Evolutionary conservation across 92 coral and sea anemone species (phyloP).

Genomic region (Porites cylindrica): DNA sequence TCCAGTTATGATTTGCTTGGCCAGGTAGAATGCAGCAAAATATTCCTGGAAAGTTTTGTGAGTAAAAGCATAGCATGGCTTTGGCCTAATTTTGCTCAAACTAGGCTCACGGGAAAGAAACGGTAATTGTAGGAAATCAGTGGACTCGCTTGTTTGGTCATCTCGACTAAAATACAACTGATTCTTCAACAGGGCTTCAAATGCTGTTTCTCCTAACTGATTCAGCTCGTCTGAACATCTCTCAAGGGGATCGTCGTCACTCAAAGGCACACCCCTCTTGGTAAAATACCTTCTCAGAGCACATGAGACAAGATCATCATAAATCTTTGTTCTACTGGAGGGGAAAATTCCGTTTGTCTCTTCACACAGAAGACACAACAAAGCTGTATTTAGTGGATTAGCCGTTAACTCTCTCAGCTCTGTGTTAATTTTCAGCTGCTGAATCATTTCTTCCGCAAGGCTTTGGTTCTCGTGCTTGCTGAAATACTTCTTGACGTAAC

Average conservation of each 20-base stretch:
- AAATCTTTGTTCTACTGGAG: slow-evolving; percentile 6
- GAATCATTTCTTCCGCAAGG: neutral
- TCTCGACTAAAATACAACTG: slow-evolving; percentile 30
- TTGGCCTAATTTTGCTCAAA: slow-evolving; percentile 11
- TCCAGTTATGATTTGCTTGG: neutral
- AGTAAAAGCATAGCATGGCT: slow-evolving; percentile 20
- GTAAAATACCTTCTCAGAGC: slow-evolving; percentile 3
- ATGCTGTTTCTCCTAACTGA: slow-evolving; percentile 20
- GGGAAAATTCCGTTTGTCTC: slow-evolving; percentile 11
- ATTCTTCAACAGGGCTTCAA: neutral
- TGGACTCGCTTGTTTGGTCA: neutral
- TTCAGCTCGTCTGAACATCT: slow-evolving; percentile 1
- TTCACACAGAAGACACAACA: slow-evolving; percentile 17
- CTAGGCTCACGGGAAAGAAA: slow-evolving; percentile 38
- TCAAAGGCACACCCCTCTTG: neutral
- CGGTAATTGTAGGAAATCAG: neutral
- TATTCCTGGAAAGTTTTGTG: slow-evolving; percentile 52
- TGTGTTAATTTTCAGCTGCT: neutral
- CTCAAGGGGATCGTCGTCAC: slow-evolving; percentile 15
- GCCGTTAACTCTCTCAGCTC: slow-evolving; percentile 7
- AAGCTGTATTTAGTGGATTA: slow-evolving; percentile 24
- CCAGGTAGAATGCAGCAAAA: slow-evolving; percentile 3
- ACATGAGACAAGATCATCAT: slow-evolving; percentile 1
- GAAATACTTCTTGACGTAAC: neutral
- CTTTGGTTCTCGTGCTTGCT: slow-evolving; percentile 13